phyloP scores from a whole-genome alignment of 2,797 vertebrate species.

The Tachyglossus aculeatus region DNA sequence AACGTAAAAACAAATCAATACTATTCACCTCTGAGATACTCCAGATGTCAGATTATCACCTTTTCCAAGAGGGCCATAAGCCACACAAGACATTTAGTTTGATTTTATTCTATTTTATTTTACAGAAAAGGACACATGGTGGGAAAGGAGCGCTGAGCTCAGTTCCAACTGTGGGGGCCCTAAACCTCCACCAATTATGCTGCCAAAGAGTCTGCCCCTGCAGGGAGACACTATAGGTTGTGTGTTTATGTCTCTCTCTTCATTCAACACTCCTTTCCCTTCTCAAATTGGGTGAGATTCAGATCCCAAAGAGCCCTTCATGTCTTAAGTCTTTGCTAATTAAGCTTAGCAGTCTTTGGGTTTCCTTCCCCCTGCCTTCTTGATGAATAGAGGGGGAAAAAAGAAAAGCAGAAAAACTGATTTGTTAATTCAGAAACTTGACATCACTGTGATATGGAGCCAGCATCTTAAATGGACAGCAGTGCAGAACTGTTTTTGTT shows the following conservation, averaged over 20 bases:
- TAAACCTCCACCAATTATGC: background rate
- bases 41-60: background rate
- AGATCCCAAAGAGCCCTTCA: no score
- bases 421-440: slow-evolving; percentile 9
- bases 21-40: slow-evolving; percentile 8
- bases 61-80: slow-evolving; percentile 5
- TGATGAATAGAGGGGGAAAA: background rate
- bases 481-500: slow-evolving; percentile 6
- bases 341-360: no score
- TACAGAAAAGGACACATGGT: background rate
- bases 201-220: background rate
- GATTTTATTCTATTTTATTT: background rate
- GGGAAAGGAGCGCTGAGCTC: background rate
- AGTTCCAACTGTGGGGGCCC: background rate
- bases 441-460: background rate
- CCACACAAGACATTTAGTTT: background rate
- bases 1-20: background rate
- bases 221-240: no score
- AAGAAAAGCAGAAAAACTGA: background rate
- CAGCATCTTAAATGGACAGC: background rate
- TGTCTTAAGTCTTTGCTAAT: no score
- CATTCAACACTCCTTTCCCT: background rate
- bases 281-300: no score
- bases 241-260: background rate
- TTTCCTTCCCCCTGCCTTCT: background rate